Percentiles rank a stretch among this genome's conserved stretches.
phyloP scores from a whole-genome alignment of 2,113 vertebrate species.

The Rattus rattus region DNA sequence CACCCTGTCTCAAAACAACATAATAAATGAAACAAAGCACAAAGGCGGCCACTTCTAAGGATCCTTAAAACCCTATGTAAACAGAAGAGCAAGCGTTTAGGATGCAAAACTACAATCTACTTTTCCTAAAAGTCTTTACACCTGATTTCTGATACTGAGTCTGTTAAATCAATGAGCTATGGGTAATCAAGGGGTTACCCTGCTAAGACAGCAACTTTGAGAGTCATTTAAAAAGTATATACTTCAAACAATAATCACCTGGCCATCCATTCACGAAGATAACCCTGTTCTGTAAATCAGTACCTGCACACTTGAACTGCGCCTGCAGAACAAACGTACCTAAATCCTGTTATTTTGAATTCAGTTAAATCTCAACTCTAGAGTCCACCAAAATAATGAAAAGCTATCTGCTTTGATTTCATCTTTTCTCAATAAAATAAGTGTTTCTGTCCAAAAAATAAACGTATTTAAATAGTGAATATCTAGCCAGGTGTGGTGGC shows the following conservation, averaged over 20 bases:
- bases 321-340: not conserved
- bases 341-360: not conserved
- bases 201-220: not conserved
- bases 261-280: not conserved
- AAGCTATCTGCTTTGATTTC: not conserved
- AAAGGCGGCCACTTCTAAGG: slow-evolving; percentile 2
- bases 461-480: not conserved
- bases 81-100: not conserved
- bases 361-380: slow-evolving; percentile 44
- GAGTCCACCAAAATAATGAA: not conserved
- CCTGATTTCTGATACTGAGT: not conserved
- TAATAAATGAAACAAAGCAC: not conserved
- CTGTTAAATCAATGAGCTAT: not conserved
- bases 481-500: not conserved
- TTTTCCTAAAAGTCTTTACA: slow-evolving; percentile 31
- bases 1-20: not conserved
- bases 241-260: not conserved
- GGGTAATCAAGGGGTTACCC: not conserved
- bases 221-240: not conserved
- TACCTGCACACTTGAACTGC: not conserved
- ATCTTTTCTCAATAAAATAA: slow-evolving; percentile 43
- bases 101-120: not conserved
- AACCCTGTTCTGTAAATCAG: not conserved
- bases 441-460: not conserved
- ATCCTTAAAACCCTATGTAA: slow-evolving; percentile 13